A percentile compares a stretch with the other conserved stretches of the same genome.
phyloP scores from a whole-genome alignment of 2,113 vertebrate genomes.

The Percopsis transmontana region DNA sequence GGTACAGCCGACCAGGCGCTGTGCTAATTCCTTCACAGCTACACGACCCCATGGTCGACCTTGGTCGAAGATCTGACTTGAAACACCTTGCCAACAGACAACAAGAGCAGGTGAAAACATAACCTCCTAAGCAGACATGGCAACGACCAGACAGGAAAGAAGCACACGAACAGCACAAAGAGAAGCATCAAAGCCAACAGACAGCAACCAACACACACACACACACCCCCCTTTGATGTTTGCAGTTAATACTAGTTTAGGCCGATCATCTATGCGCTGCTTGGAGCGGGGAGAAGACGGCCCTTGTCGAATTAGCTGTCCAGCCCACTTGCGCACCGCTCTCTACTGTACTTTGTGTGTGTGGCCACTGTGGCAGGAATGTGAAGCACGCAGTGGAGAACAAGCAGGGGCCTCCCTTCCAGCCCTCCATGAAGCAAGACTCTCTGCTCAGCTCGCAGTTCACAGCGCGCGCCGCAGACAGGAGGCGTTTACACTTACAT shows the following conservation, averaged over 20 bases:
- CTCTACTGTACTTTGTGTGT: slow-evolving; percentile 22
- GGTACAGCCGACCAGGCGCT: neutral
- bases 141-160: slow-evolving; percentile 15
- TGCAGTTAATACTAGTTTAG: slow-evolving; percentile 59
- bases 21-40: neutral
- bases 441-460: slow-evolving; percentile 34
- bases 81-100: no score
- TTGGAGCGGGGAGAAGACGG: slow-evolving; percentile 21
- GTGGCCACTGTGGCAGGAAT: slow-evolving; percentile 70
- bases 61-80: no score
- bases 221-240: slow-evolving; percentile 22
- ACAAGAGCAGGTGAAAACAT: no score
- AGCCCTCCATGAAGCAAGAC: slow-evolving; percentile 36
- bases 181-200: slow-evolving; percentile 32
- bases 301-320: slow-evolving; percentile 42
- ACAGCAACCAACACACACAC: slow-evolving; percentile 18
- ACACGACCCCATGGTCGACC: no score
- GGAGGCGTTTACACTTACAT: slow-evolving; percentile 25
- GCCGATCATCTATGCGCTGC: slow-evolving; percentile 5
- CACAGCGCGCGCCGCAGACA: slow-evolving; percentile 6
- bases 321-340: slow-evolving; percentile 12
- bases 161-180: neutral
- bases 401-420: slow-evolving; percentile 71
- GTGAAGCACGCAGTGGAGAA: slow-evolving; percentile 72
- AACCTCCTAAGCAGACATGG: neutral